Conservation (phyloP, 2,888 invertebrate species). For the Leptinotarsa rubiginosa region DNA sequence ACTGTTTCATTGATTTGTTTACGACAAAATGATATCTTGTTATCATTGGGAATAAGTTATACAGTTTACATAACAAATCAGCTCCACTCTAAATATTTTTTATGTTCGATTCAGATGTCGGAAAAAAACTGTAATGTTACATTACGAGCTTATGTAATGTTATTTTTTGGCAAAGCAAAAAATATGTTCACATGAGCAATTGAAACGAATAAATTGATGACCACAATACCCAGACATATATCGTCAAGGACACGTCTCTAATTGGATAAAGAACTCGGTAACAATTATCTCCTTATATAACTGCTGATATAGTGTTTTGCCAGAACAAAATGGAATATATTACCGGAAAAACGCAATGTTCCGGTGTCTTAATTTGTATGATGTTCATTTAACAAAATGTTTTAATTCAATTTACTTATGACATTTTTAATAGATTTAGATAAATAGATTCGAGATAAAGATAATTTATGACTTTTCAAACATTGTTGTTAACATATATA, state of each 20-base stretch:
- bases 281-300: constrained; percentile 41
- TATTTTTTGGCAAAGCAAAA: not conserved
- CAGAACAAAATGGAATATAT: constrained; percentile 27
- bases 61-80: too few species aligned
- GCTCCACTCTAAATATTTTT: too few species aligned
- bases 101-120: too few species aligned
- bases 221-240: constrained; percentile 25
- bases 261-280: constrained; percentile 37
- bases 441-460: not conserved
- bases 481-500: not conserved
- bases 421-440: not conserved
- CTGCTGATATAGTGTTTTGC: constrained; percentile 35
- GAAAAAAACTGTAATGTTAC: too few species aligned
- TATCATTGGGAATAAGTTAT: too few species aligned
- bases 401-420: not conserved
- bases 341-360: constrained; percentile 36
- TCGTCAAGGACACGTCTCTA: constrained; percentile 37
- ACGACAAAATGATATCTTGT: too few species aligned
- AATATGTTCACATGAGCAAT: not conserved
- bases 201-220: constrained; percentile 20
- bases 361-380: constrained; percentile 30
- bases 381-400: constrained; percentile 19
- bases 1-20: too few species aligned
- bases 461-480: constrained; percentile 4
- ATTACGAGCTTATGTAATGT: too few species aligned